Base-by-base conservation (phyloP, 2,113 vertebrate genomes). In the Erinaceus europaeus region DNA sequence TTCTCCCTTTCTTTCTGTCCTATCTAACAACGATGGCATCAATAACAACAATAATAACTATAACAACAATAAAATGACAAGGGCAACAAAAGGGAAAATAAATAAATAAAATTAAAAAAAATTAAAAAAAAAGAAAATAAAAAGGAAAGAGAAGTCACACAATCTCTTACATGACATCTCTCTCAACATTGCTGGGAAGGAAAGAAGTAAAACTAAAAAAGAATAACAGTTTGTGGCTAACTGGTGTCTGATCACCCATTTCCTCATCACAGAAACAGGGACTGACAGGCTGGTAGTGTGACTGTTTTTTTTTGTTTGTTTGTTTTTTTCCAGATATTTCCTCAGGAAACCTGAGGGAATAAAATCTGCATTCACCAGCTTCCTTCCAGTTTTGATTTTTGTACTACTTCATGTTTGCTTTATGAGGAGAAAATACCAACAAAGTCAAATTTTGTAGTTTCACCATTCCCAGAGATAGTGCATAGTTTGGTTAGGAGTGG, bases 251-350 rank as follows among this genome's bases (percentile, higher is more conserved):
- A 10, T 34, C 15, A 8, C 34, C 11, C 2, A n/a, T 40, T 40
- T 21, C 17, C 18, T 77, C 17, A 34, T 77, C 17, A 34, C 1
- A 1, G 25, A 11, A 5, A 4, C 9, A 9, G 62, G 72, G 50
- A 5, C 6, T 11, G n/a, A 6, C 9, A 25, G 40, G 38, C 46
- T 0, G 0, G 25, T 4, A 11, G 12, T 11, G 27, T 29, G 38
- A 23, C 27, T 20, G 0, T 27, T 50, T 42, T 52, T 79, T 68
- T 29, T 20, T 34, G 38, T n/a, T n/a, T n/a, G n/a, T n/a, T n/a
- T n/a, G n/a, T n/a, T n/a, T n/a, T n/a, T n/a, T n/a, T n/a, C n/a
- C n/a, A n/a, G n/a, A n/a, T n/a, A n/a, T n/a, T n/a, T n/a, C 18
- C 3, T 2, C 42, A 20, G 18, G 23, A n/a, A 34, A 44, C 1